Evolutionary conservation across 2,888 invertebrate species (phyloP), one percentile per base, ranked within the genome.

Genomic region (Antitype chi): DNA sequence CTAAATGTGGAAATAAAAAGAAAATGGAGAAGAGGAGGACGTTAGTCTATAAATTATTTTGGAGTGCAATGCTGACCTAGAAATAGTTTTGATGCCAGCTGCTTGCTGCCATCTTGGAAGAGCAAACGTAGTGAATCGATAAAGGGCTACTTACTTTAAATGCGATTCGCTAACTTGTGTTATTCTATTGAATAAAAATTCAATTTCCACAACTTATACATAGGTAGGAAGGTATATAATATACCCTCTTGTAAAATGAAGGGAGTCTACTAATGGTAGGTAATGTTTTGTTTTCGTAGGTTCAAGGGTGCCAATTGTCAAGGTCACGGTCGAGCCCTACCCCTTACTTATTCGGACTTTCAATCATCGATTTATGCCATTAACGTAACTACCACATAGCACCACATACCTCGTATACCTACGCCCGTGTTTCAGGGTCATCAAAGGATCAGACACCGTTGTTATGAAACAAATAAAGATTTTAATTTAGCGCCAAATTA

Each of bases 281-380:
- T n/a, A 64, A 68, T 71, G 53, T 23, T 52, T 78, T 62, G 60
- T 66, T 79, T 66, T 63, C 25, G 53, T 78, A 25, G 32, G 57
- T 57, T 32, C 23, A 76, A 57, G 23, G 20, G 8, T 53, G 53
- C 47, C 52, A 72, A 62, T 73, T 53, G n/a, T 20, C 60, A 83
- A 74, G 84, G 70, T 49, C n/a, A 74, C 32, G 47, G 57, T 63
- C 49, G n/a, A 73, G 15, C 59, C 59, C 38, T n/a, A 17, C 13
- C 32, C 25, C 63, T 84, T 74, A 68, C 59, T 68, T 68, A 70
- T 73, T 73, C 60, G 67, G 25, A 53, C n/a, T 74, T 74, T 80
- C 85, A 74, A 25, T 71, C 57, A 82, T 80, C 66, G 74, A 81
- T 80, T 74, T 55, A 38, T 38, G 57, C 55, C 57, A 66, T 25